These are phyloP conservation scores for Corythucha ciliata DNA, from an alignment of 2,888 invertebrate genomes.

Conservation along the genomic window DNA sequence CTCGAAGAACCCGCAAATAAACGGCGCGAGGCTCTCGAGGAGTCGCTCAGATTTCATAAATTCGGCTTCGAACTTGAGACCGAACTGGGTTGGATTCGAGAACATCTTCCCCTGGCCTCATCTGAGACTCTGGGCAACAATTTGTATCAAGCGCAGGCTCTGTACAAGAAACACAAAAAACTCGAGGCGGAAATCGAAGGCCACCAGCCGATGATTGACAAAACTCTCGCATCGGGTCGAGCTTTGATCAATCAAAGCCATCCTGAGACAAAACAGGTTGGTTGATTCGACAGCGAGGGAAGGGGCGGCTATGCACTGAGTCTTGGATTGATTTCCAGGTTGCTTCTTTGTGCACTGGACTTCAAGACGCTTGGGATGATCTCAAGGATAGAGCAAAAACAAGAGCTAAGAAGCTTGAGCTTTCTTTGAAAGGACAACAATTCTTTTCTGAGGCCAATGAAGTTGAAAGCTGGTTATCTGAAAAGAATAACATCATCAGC, in stretches of 20 bases:
- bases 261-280: constrained; percentile 66
- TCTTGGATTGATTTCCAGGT: constrained; percentile 51
- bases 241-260: constrained; percentile 64
- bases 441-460: constrained; percentile 84
- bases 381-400: constrained; percentile 60
- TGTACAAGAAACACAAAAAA: constrained; percentile 89
- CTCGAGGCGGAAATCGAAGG: constrained; percentile 80
- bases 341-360: constrained; percentile 58
- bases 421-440: constrained; percentile 82
- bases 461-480: constrained; percentile 86
- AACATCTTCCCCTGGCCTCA: constrained; percentile 71
- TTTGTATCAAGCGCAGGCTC: constrained; percentile 82
- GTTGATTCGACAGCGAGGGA: not conserved
- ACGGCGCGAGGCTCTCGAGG: constrained; percentile 69
- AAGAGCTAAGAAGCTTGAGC: constrained; percentile 67
- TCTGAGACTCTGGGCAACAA: constrained; percentile 70
- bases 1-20: constrained; percentile 62
- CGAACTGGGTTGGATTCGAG: constrained; percentile 91
- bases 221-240: constrained; percentile 70
- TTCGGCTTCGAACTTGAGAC: constrained; percentile 87
- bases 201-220: constrained; percentile 74
- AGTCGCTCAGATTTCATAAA: constrained; percentile 77
- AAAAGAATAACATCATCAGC: constrained; percentile 69
- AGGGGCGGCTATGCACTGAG: not conserved
- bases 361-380: constrained; percentile 64